phyloP scores from a whole-genome alignment of 2,113 vertebrate genomes.

The Anolis carolinensis region DNA sequence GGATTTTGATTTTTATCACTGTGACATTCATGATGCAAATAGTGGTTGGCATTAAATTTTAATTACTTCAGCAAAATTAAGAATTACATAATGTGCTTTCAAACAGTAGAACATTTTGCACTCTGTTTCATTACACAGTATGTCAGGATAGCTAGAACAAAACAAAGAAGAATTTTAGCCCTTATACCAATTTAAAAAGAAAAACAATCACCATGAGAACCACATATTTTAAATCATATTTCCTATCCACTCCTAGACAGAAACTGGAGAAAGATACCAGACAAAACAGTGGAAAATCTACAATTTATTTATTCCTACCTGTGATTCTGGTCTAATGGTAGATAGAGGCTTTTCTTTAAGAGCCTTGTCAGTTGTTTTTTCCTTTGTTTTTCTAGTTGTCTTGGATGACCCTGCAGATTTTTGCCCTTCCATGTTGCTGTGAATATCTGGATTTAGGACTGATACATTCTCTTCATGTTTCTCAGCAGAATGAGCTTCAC shows the following conservation, averaged over 20 bases:
- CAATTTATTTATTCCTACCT: slow-evolving; percentile 57
- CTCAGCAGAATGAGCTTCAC: slow-evolving; percentile 64
- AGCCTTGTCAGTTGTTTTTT: slow-evolving; percentile 69
- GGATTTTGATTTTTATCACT: neutral
- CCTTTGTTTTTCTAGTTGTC: slow-evolving; percentile 74
- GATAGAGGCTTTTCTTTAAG: slow-evolving; percentile 64
- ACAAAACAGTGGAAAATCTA: neutral
- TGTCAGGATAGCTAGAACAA: neutral
- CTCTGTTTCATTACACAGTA: neutral
- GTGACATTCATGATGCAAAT: slow-evolving; percentile 8
- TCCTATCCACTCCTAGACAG: neutral
- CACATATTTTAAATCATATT: no score
- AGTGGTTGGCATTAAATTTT: neutral
- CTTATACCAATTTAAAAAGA: neutral
- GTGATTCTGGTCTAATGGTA: slow-evolving; percentile 63
- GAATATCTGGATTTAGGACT: slow-evolving; percentile 43
- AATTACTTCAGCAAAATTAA: neutral
- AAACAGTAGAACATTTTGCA: neutral
- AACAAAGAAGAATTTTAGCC: neutral
- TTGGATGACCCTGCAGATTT: slow-evolving; percentile 71
- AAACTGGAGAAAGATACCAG: neutral
- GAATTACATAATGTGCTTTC: neutral
- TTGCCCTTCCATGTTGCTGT: slow-evolving; percentile 62
- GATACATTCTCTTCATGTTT: slow-evolving; percentile 70
- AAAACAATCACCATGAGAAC: neutral